Percentiles rank a stretch among this genome's conserved stretches.
These are phyloP conservation scores for Encarsia formosa DNA, from an alignment of 2,888 invertebrate species.

Conservation along the genomic window DNA sequence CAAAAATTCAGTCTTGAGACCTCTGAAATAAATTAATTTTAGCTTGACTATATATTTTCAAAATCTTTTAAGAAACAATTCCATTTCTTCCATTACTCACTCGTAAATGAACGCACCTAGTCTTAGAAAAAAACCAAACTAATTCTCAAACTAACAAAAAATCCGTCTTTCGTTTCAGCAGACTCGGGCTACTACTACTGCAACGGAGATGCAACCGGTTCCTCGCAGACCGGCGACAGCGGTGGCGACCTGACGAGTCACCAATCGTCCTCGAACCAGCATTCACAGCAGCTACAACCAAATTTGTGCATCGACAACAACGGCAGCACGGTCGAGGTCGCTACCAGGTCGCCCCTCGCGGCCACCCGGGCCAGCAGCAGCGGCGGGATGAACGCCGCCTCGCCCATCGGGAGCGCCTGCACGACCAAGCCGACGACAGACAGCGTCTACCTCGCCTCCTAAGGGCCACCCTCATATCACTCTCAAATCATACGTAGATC, in stretches of 20 bases:
- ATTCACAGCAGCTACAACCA: slow-evolving; percentile 7
- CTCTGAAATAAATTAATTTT: no score
- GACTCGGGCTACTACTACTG: slow-evolving; percentile 66
- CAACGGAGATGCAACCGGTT: slow-evolving; percentile 53
- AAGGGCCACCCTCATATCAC: no score
- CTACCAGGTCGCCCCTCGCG: slow-evolving; percentile 66
- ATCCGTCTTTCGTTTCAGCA: no score
- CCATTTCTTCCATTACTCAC: no score
- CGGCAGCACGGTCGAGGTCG: slow-evolving; percentile 51
- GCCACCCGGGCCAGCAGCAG: slow-evolving; percentile 70
- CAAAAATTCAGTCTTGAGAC: no score
- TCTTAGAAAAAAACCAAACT: no score
- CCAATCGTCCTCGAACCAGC: slow-evolving; percentile 21
- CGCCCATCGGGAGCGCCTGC: slow-evolving; percentile 69
- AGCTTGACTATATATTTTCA: no score
- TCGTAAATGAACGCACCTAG: no score
- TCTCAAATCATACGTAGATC: no score
- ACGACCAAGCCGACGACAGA: slow-evolving; percentile 44
- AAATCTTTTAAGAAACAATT: no score
- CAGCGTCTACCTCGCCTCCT: background rate
- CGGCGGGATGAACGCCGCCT: slow-evolving; percentile 66
- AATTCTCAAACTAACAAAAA: no score
- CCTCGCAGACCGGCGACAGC: slow-evolving; percentile 43
- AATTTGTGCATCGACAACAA: background rate
- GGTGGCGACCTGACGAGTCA: slow-evolving; percentile 27